Evolutionary conservation across 2,113 vertebrate genomes (phyloP).

Genomic region (Pteronura brasiliensis): DNA sequence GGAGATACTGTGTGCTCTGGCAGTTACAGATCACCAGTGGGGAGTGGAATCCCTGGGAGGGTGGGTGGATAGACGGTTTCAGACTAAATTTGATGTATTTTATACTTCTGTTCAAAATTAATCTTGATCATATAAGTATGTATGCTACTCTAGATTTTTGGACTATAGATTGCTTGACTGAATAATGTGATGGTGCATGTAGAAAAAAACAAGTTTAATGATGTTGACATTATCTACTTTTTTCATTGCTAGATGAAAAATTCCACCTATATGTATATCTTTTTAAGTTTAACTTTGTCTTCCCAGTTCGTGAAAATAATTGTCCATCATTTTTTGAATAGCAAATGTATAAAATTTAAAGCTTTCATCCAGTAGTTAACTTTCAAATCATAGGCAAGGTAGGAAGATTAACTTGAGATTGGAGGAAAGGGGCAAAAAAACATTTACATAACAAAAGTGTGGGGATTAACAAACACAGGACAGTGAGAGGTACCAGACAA

Average conservation of each 20-base stretch:
- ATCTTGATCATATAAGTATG: not conserved
- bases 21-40: not conserved
- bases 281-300: not conserved
- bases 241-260: not conserved
- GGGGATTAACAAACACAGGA: slow-evolving; percentile 58
- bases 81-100: not conserved
- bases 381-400: slow-evolving; percentile 72
- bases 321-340: not conserved
- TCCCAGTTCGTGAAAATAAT: not conserved
- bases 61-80: not conserved
- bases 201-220: not conserved
- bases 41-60: not conserved
- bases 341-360: slow-evolving; percentile 57
- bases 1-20: not conserved
- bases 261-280: not conserved
- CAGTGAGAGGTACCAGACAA: slow-evolving; percentile 62
- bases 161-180: not conserved
- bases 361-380: slow-evolving; percentile 75
- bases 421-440: slow-evolving; percentile 63
- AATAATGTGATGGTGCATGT: not conserved
- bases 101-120: not conserved
- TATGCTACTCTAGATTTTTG: not conserved
- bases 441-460: slow-evolving; percentile 73
- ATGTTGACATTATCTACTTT: not conserved
- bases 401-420: slow-evolving; percentile 53